Conservation (phyloP, 1,140 invertebrate species). For the Plutomurus gul region DNA sequence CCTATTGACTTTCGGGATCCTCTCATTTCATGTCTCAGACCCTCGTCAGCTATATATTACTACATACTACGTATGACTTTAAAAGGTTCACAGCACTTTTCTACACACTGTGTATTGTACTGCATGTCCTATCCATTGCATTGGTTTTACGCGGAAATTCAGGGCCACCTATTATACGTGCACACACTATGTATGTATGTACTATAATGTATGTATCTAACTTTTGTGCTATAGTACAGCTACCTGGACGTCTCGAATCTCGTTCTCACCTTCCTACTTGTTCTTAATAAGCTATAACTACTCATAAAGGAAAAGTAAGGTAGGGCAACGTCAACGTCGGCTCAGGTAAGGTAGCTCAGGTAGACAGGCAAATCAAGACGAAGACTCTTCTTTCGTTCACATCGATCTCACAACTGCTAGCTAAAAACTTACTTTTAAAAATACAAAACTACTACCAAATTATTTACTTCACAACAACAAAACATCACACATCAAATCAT, state of each 20-base stretch:
- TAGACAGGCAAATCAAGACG: constrained; percentile 12
- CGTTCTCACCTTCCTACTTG: constrained; percentile 18
- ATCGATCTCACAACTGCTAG: constrained; percentile 23
- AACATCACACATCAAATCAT: constrained; percentile 19
- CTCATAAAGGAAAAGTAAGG: constrained; percentile 13
- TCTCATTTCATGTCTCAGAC: constrained; percentile 23
- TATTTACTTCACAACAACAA: constrained; percentile 25
- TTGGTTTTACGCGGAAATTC: constrained; percentile 28
- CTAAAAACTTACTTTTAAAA: constrained; percentile 26
- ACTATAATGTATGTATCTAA: background rate
- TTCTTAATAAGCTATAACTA: constrained; percentile 30
- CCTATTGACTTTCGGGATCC: constrained; percentile 28
- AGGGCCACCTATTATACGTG: background rate
- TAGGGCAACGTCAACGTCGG: constrained; percentile 25
- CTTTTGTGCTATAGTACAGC: background rate
- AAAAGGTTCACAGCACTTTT: background rate
- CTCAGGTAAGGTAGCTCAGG: constrained; percentile 27
- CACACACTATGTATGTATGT: background rate
- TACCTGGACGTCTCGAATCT: constrained; percentile 2
- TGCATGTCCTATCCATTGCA: background rate
- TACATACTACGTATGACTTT: background rate
- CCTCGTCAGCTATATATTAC: background rate
- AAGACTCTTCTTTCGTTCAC: background rate
- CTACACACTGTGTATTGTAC: background rate
- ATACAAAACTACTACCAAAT: constrained; percentile 28